Evolutionary conservation across 1,140 invertebrate genomes (phyloP).

Genomic region (Lordiphosa clarofinis): DNA sequence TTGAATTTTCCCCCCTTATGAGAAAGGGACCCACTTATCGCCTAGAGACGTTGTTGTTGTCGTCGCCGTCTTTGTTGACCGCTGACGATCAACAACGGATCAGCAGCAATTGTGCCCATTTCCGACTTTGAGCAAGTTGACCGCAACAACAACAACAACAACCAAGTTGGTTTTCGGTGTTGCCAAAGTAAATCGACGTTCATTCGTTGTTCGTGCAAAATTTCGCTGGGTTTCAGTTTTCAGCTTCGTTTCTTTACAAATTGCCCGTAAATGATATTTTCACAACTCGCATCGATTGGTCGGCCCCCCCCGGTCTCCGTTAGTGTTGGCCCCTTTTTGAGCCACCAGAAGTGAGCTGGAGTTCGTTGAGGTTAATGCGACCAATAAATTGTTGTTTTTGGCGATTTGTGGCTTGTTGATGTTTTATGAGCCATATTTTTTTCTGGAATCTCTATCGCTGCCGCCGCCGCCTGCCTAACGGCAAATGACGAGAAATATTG

Average conservation of each 20-base stretch:
- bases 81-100: constrained; percentile 42
- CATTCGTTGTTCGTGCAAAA: constrained; percentile 69
- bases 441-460: constrained; percentile 4
- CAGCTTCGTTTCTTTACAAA: constrained; percentile 51
- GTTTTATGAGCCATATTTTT: constrained; percentile 68
- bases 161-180: constrained; percentile 24
- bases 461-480: constrained; percentile 36
- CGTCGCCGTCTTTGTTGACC: constrained; percentile 42
- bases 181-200: constrained; percentile 62
- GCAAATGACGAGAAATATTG: constrained; percentile 64
- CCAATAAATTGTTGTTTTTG: constrained; percentile 67
- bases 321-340: constrained; percentile 15
- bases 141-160: constrained; percentile 32
- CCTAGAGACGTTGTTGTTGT: constrained; percentile 53
- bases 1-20: constrained; percentile 5
- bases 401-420: constrained; percentile 56
- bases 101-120: constrained; percentile 57
- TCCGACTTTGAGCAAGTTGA: constrained; percentile 67
- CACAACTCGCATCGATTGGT: constrained; percentile 70
- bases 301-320: constrained; percentile 11
- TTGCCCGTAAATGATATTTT: constrained; percentile 76
- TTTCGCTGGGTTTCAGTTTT: constrained; percentile 57
- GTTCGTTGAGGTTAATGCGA: constrained; percentile 68
- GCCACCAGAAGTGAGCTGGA: constrained; percentile 58
- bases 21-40: constrained; percentile 71